These are phyloP conservation scores for Drosophila subpulchrella DNA, from an alignment of 1,140 invertebrate genomes.

Conservation along the genomic window DNA sequence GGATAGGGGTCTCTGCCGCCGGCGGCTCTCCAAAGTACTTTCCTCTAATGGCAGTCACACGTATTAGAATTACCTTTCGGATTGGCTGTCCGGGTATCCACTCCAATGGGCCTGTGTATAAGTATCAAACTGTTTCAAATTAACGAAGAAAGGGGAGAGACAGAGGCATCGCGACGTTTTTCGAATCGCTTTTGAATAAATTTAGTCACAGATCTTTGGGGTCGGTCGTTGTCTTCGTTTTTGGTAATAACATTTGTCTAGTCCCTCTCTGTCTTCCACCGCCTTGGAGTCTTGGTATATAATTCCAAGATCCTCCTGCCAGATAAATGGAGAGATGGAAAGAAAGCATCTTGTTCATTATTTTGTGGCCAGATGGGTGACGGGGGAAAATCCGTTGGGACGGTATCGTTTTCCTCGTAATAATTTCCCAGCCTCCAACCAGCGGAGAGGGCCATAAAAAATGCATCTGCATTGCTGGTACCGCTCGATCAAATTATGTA, in stretches of 20 bases:
- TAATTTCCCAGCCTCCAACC: constrained; percentile 66
- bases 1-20: constrained; percentile 8
- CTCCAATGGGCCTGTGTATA: constrained; percentile 40
- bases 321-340: constrained; percentile 62
- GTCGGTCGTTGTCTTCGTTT: constrained; percentile 65
- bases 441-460: constrained; percentile 62
- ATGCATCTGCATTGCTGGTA: constrained; percentile 68
- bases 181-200: constrained; percentile 80
- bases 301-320: constrained; percentile 68
- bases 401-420: constrained; percentile 82
- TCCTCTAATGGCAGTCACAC: constrained; percentile 76
- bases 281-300: constrained; percentile 25
- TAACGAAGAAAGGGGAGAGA: constrained; percentile 73
- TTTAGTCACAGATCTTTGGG: constrained; percentile 76
- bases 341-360: constrained; percentile 80
- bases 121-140: constrained; percentile 55
- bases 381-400: constrained; percentile 22
- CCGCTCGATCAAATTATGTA: constrained; percentile 81
- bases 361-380: constrained; percentile 21
- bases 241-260: constrained; percentile 82
- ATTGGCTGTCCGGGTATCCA: constrained; percentile 31
- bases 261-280: constrained; percentile 22
- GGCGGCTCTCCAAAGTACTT: constrained; percentile 71
- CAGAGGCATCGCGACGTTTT: constrained; percentile 57
- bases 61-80: constrained; percentile 62